Evolutionary conservation across 2,888 invertebrate genomes (phyloP).

Genomic region (Andrena trimmerana): DNA sequence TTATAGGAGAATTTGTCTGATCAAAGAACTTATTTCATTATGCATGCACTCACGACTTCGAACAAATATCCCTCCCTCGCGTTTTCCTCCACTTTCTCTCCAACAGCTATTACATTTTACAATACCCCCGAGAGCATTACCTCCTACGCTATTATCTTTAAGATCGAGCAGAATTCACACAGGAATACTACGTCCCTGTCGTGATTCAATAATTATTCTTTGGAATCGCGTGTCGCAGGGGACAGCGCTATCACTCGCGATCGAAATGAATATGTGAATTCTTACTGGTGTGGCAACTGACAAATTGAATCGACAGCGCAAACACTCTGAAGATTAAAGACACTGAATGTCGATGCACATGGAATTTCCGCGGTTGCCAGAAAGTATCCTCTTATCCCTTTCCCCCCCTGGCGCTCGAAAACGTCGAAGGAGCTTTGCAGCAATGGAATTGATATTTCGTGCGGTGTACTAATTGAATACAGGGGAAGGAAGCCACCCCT

Average conservation of each 20-base stretch:
- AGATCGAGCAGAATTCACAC: too few species aligned
- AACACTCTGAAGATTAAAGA: conserved; percentile 51
- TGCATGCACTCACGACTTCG: too few species aligned
- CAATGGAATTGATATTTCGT: conserved; percentile 72
- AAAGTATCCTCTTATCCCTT: conserved; percentile 55
- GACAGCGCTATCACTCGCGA: not conserved
- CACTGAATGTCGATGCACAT: conserved; percentile 23
- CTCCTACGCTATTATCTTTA: too few species aligned
- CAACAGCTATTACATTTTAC: too few species aligned
- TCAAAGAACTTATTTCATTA: not conserved
- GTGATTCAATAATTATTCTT: not conserved
- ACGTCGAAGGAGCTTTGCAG: conserved; percentile 61
- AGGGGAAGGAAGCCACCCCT: conserved; percentile 67
- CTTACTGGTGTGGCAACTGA: conserved; percentile 17
- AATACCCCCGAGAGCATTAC: too few species aligned
- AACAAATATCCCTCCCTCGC: too few species aligned
- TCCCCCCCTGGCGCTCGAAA: conserved; percentile 45
- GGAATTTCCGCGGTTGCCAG: conserved; percentile 37
- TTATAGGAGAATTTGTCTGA: not conserved
- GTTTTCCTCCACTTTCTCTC: too few species aligned
- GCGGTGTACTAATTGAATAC: conserved; percentile 70
- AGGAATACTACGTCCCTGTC: too few species aligned
- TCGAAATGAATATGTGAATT: not conserved
- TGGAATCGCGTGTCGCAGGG: not conserved
- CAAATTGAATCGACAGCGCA: conserved; percentile 35